These are phyloP conservation scores for Aldrovandia affinis DNA, from an alignment of 2,797 vertebrate genomes.

Conservation along the genomic window DNA sequence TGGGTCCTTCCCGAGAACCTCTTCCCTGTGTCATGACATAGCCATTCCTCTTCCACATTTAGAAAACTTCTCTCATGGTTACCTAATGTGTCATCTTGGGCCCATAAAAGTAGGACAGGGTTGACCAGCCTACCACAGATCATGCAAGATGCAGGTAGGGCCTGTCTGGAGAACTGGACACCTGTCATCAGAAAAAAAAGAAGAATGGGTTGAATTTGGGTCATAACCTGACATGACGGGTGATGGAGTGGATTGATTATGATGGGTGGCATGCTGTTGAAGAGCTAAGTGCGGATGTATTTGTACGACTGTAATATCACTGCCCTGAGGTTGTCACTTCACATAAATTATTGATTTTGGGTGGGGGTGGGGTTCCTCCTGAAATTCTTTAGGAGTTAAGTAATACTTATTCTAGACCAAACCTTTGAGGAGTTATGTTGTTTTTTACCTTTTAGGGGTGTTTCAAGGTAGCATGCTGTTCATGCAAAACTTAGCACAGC, in stretches of 20 bases:
- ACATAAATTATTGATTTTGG: slow-evolving; percentile 2
- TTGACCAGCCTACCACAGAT: slow-evolving; percentile 66
- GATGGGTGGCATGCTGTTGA: background rate
- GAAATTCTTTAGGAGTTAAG: slow-evolving; percentile 21
- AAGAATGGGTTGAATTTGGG: background rate
- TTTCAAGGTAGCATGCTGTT: background rate
- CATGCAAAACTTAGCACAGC: background rate
- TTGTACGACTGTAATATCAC: background rate
- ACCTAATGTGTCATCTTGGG: slow-evolving; percentile 68
- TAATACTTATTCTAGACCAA: slow-evolving; percentile 19
- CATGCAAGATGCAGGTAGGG: slow-evolving; percentile 46
- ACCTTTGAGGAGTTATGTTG: slow-evolving; percentile 7
- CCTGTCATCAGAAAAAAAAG: background rate
- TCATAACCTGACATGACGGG: background rate
- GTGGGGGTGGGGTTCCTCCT: slow-evolving; percentile 8
- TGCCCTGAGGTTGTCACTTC: slow-evolving; percentile 5
- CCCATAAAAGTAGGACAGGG: slow-evolving; percentile 73
- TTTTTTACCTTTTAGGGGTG: slow-evolving; percentile 3
- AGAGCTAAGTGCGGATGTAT: background rate
- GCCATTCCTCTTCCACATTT: slow-evolving; percentile 78
- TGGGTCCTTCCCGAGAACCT: slow-evolving; percentile 61
- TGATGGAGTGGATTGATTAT: background rate
- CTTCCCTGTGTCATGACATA: slow-evolving; percentile 74
- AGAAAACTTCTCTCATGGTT: slow-evolving; percentile 78
- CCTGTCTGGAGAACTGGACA: slow-evolving; percentile 34